These are phyloP conservation scores for Rallus limicola DNA, from an alignment of 2,113 vertebrate species.

Conservation along the genomic window DNA sequence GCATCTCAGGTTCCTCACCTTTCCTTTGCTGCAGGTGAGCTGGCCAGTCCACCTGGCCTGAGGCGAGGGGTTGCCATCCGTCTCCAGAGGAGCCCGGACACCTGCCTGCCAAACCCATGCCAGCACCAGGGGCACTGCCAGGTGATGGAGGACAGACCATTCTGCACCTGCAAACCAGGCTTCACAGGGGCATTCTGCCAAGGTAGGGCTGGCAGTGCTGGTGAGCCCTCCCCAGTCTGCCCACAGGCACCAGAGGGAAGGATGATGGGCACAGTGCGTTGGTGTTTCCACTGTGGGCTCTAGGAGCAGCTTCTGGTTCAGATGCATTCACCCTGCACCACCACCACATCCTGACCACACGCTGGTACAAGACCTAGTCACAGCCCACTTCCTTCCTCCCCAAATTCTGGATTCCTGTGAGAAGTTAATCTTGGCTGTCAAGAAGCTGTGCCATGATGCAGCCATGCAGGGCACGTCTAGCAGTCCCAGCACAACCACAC, in stretches of 20 bases:
- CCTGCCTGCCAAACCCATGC: slow-evolving; percentile 50
- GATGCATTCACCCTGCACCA: not conserved
- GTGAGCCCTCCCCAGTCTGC: not conserved
- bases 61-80: not conserved
- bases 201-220: slow-evolving; percentile 19
- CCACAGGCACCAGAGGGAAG: not conserved
- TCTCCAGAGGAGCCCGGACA: not conserved
- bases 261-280: not conserved
- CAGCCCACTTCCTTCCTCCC: not conserved
- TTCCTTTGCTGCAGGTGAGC: slow-evolving; percentile 18
- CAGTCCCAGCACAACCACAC: accelerated
- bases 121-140: slow-evolving; percentile 46
- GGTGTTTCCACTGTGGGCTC: not conserved
- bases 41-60: accelerated
- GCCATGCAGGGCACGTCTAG: not conserved
- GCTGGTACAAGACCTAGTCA: not conserved
- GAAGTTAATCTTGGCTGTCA: not conserved
- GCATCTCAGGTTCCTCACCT: not conserved
- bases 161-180: slow-evolving; percentile 56
- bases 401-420: not conserved
- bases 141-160: not conserved
- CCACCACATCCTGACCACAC: not conserved
- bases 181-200: slow-evolving; percentile 50
- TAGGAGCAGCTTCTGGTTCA: not conserved
- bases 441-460: not conserved